Percentiles rank a stretch among this genome's conserved stretches.
phyloP scores from a whole-genome alignment of 64 coral and sea anemone species.

The Platygyra sinensis region DNA sequence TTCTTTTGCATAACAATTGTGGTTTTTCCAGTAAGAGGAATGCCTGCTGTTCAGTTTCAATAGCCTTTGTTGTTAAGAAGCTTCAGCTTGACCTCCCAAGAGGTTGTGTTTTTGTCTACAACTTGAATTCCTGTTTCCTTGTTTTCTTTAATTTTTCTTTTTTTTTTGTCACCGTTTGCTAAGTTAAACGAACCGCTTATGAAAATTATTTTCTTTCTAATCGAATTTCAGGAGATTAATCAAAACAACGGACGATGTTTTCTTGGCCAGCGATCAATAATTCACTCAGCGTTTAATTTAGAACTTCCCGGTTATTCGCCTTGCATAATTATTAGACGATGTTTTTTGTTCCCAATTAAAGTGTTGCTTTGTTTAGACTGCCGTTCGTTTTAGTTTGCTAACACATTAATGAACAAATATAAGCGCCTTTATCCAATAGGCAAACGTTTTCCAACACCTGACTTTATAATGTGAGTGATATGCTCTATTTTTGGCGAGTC shows the following conservation, averaged over 20 bases:
- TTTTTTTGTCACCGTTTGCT: background rate
- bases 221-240: too few species aligned
- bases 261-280: too few species aligned
- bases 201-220: too few species aligned
- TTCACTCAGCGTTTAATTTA: too few species aligned
- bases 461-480: background rate
- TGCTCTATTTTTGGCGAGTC: background rate
- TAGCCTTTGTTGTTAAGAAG: background rate
- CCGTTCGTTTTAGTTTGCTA: background rate
- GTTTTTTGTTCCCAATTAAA: background rate
- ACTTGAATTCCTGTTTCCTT: background rate
- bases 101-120: background rate
- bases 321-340: too few species aligned
- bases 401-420: slow-evolving; percentile 6
- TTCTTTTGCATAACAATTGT: background rate
- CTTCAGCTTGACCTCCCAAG: background rate
- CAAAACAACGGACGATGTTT: too few species aligned
- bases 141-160: background rate
- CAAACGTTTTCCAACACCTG: background rate
- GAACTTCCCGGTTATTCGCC: too few species aligned
- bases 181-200: background rate
- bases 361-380: background rate
- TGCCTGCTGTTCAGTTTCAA: background rate
- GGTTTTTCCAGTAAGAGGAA: background rate
- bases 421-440: background rate